Base-by-base conservation (phyloP, 2,113 vertebrate genomes). In the Ictalurus punctatus region DNA sequence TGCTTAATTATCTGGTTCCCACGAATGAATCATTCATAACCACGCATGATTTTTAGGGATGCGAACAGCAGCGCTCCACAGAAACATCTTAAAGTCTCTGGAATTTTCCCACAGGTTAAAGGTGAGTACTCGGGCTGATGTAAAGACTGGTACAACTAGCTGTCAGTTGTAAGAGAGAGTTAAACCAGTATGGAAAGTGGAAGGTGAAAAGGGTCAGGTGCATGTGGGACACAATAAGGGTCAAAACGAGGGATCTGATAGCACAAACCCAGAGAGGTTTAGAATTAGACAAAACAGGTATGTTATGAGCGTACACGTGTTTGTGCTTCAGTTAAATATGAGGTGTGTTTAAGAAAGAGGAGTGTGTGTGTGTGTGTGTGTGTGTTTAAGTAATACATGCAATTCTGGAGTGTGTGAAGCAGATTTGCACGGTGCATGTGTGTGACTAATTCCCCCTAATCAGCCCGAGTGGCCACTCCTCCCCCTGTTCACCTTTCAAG, bases 371-470 rank as follows among this genome's bases (percentile, higher is more conserved):
- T 25, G 21, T 23, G 52, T 81, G 79, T 58, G 79, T 34, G 79
- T 58, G 54, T 82, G n/a, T 30, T 34, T 82, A 82, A 82, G 79
- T 82, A 37, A 82, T 21, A 58, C 54, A 4, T 82, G 52, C 17
- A 48, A 34, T 80, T 27, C 12, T 16, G 27, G n/a, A 82, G 79
- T 58, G 79, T 59, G 54, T 82, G 79, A 82, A 82, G 54, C 8
- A 14, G 79, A 82, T 82, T 82, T 82, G 7, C 79, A 82, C 79
- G 54, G 56, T 58, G 79, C n/a, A 34, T 59, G 79, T 82, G 79
- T 83, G 80, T 83, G 54, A 58, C 79, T 82, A 59, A 82, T 83
- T 59, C 56, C 80, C 30, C 30, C 17, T 37, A 59, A 83, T 83
- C 56, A 83, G 56, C 30, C 30, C 2, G 80, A 83, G 80, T 83